phyloP scores from a whole-genome alignment of 2,113 vertebrate species.

The Colaptes auratus region DNA sequence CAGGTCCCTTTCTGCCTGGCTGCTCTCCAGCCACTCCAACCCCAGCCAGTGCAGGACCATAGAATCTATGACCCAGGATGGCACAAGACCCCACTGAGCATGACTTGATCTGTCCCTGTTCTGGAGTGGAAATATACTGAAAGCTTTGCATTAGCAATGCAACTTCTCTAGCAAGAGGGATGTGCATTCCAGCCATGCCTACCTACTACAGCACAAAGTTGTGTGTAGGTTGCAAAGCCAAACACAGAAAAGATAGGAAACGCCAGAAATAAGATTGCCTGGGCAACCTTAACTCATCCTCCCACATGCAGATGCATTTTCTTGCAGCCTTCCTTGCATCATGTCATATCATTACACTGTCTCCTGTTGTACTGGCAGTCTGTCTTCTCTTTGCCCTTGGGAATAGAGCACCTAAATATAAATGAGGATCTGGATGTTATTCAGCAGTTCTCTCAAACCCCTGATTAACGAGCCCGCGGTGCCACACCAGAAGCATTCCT shows the following conservation, averaged over 20 bases:
- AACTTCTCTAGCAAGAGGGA: not conserved
- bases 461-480: not conserved
- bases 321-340: conserved; percentile 18
- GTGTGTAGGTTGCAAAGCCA: conserved; percentile 30
- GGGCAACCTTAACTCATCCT: conserved; percentile 36
- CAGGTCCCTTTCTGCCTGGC: no score
- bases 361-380: not conserved
- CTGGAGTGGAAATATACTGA: not conserved
- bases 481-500: not conserved
- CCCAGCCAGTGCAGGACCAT: no score
- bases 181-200: not conserved
- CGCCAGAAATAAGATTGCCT: conserved; percentile 56
- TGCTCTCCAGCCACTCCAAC: no score
- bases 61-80: not conserved
- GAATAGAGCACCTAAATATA: not conserved
- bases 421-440: not conserved
- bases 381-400: not conserved
- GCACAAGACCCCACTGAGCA: not conserved
- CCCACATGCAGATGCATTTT: conserved; percentile 27
- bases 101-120: not conserved
- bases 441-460: not conserved
- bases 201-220: not conserved
- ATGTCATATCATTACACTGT: not conserved
- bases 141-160: not conserved
- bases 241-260: conserved; percentile 33